These are phyloP conservation scores for Drosophila busckii DNA, from an alignment of 1,140 invertebrate genomes.

Conservation along the genomic window DNA sequence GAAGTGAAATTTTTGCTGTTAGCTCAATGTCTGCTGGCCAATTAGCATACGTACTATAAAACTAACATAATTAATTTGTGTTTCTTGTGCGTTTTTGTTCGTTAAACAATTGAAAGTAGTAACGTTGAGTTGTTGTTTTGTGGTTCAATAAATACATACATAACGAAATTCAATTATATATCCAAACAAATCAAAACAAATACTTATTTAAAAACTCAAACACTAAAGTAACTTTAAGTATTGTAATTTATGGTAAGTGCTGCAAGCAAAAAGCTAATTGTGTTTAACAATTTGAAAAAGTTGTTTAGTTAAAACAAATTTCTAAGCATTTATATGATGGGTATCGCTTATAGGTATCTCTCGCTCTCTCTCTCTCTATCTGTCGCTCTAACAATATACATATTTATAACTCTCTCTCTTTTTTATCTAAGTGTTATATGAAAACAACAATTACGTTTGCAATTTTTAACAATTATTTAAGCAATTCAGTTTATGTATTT, in stretches of 20 bases:
- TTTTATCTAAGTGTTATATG: conserved; percentile 27
- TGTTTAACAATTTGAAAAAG: conserved; percentile 64
- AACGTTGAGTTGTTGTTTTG: conserved; percentile 49
- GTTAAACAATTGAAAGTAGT: conserved; percentile 30
- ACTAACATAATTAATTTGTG: conserved; percentile 21
- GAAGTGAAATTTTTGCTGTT: conserved; percentile 9
- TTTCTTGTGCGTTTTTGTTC: conserved; percentile 42
- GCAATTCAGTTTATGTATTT: conserved; percentile 69
- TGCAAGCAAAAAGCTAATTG: conserved; percentile 41
- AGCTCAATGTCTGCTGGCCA: conserved; percentile 23
- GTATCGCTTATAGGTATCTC: conserved; percentile 56
- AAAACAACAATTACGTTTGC: conserved; percentile 68
- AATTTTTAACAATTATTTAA: conserved; percentile 75
- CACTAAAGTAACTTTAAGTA: conserved; percentile 70
- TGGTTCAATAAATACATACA: conserved; percentile 55
- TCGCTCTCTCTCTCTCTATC: conserved; percentile 33
- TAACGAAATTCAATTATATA: conserved; percentile 18
- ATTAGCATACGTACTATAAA: conserved; percentile 2
- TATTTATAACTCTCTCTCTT: conserved; percentile 8
- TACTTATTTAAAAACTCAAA: conserved; percentile 24
- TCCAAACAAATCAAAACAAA: conserved; percentile 22
- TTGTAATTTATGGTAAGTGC: conserved; percentile 68
- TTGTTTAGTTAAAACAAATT: conserved; percentile 39
- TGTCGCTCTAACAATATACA: conserved; percentile 5
- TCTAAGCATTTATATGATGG: conserved; percentile 51